A percentile compares a stretch with the other conserved stretches of the same genome.
Evolutionary conservation across 2,797 vertebrate genomes (phyloP).

Genomic region (Amniataba percoides): DNA sequence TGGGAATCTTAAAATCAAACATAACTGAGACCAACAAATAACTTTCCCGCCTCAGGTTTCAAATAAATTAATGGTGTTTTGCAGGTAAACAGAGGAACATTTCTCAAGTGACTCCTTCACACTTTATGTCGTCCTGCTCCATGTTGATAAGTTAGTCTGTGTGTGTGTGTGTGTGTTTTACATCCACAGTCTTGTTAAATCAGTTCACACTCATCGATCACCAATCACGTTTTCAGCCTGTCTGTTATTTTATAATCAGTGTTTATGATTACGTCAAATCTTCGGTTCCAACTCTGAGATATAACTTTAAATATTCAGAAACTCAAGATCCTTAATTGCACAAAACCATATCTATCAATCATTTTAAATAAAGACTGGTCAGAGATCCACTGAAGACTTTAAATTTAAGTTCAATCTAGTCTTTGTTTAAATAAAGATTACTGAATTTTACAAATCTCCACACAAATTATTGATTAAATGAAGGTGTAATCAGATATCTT

Average conservation of each 20-base stretch:
- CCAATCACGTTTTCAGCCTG: background rate
- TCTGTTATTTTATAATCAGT: background rate
- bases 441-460: background rate
- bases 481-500: background rate
- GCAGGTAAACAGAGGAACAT: background rate
- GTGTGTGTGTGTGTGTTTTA: background rate
- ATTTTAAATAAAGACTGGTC: background rate
- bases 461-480: no score
- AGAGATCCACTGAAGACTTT: background rate
- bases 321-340: background rate
- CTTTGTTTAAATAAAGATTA: no score
- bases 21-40: background rate
- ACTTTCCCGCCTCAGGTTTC: background rate
- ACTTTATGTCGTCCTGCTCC: background rate
- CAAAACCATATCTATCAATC: background rate
- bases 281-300: background rate
- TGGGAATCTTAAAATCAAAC: background rate
- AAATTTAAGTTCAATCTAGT: no score
- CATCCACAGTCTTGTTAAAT: conserved; percentile 16
- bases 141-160: background rate
- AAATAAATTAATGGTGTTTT: background rate
- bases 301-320: background rate
- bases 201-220: background rate
- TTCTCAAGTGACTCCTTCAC: background rate
- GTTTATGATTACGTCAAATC: background rate